Evolutionary conservation across 1,140 invertebrate species (phyloP).

Genomic region (Hylyphantes graminicola): DNA sequence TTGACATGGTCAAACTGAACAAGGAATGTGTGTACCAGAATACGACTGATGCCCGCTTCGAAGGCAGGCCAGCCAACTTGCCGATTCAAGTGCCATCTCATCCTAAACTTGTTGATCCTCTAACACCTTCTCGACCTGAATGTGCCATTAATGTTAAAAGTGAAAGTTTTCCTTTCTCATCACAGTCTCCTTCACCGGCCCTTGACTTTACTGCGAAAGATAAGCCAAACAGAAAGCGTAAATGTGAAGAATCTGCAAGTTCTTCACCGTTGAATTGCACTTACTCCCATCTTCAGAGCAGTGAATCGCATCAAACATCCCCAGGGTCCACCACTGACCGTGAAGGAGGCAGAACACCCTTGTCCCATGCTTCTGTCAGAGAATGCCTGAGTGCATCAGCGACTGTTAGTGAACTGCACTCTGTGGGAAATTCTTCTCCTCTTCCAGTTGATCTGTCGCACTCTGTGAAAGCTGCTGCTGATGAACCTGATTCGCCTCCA

Average conservation of each 20-base stretch:
- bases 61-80: not conserved
- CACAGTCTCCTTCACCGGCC: slow-evolving; percentile 22
- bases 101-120: slow-evolving; percentile 16
- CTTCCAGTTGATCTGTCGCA: slow-evolving; percentile 50
- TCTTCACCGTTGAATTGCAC: slow-evolving; percentile 45
- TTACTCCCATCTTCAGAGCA: slow-evolving; percentile 50
- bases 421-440: slow-evolving; percentile 30
- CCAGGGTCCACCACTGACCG: slow-evolving; percentile 11
- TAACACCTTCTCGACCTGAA: slow-evolving; percentile 37
- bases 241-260: slow-evolving; percentile 16
- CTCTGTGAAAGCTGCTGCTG: slow-evolving; percentile 23
- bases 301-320: slow-evolving; percentile 24
- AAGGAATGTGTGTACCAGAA: slow-evolving; percentile 31
- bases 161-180: slow-evolving; percentile 30
- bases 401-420: slow-evolving; percentile 1
- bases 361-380: not conserved
- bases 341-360: slow-evolving; percentile 9
- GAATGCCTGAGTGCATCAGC: slow-evolving; percentile 1
- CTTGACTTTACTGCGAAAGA: slow-evolving; percentile 52
- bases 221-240: slow-evolving; percentile 30
- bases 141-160: slow-evolving; percentile 35
- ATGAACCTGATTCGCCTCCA: slow-evolving; percentile 31
- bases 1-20: slow-evolving; percentile 53
- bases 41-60: slow-evolving; percentile 12
- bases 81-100: slow-evolving; percentile 1